Evolutionary conservation across 2,113 vertebrate genomes (phyloP).

Genomic region (Daboia siamensis): DNA sequence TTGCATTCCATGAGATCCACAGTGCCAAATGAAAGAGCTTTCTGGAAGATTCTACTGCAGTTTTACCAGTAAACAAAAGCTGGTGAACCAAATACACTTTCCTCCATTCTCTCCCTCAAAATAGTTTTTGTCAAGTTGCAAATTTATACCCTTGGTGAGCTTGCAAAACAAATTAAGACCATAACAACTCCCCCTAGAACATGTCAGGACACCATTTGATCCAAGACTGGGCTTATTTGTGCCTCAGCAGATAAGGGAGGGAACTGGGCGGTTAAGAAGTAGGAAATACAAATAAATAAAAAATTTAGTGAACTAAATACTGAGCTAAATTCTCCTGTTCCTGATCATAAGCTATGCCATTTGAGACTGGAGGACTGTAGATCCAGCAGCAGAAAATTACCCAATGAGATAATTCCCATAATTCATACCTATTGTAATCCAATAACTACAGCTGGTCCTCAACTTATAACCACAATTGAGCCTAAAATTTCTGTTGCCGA

Average conservation of each 20-base stretch:
- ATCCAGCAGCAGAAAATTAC: not conserved
- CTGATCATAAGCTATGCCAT: not conserved
- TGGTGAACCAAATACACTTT: not conserved
- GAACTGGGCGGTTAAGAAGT: not conserved
- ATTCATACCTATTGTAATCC: not conserved
- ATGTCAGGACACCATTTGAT: not conserved
- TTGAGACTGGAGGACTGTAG: not conserved
- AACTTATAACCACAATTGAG: not conserved
- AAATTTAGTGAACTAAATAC: not conserved
- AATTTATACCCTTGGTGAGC: not conserved
- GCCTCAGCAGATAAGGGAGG: not conserved
- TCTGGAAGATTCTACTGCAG: constrained; percentile 14
- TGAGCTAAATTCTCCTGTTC: not conserved
- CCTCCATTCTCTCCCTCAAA: not conserved
- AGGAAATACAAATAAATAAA: not conserved
- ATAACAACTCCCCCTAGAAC: not conserved
- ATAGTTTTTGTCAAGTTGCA: not conserved
- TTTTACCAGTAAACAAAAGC: not conserved
- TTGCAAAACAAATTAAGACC: not conserved
- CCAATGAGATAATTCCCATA: not conserved
- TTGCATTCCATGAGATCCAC: constrained; percentile 9
- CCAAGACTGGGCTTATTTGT: not conserved
- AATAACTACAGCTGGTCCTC: not conserved
- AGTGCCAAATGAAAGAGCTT: not conserved
- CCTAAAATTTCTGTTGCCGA: not conserved